These are phyloP conservation scores for Diceros bicornis DNA, from an alignment of 2,797 vertebrate genomes.

Conservation along the genomic window DNA sequence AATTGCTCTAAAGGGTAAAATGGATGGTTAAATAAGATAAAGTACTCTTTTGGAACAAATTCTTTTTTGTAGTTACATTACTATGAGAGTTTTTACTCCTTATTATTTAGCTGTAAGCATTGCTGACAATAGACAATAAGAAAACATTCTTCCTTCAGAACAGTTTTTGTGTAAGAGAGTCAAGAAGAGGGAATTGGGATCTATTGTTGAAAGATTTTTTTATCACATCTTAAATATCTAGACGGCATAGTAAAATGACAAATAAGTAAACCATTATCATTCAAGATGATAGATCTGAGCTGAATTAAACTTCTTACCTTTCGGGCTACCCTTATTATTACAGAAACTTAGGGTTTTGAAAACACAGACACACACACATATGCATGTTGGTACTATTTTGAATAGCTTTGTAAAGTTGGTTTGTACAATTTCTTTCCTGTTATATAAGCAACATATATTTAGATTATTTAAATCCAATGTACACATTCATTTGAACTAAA, in stretches of 20 bases:
- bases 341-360: background rate
- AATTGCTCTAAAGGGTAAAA: background rate
- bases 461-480: slow-evolving; percentile 59
- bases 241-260: background rate
- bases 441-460: slow-evolving; percentile 62
- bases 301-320: background rate
- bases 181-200: background rate
- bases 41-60: background rate
- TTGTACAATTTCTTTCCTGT: background rate
- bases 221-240: background rate
- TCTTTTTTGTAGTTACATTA: background rate
- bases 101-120: background rate
- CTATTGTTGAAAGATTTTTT: background rate
- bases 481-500: slow-evolving; percentile 44
- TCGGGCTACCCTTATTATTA: background rate
- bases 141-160: background rate
- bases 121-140: background rate
- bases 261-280: background rate
- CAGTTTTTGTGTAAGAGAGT: background rate
- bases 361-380: background rate
- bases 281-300: background rate
- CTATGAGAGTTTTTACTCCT: background rate
- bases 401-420: background rate
- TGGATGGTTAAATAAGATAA: background rate
- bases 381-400: background rate